These are phyloP conservation scores for Volucella inflata DNA, from an alignment of 2,888 invertebrate genomes.

Conservation along the genomic window DNA sequence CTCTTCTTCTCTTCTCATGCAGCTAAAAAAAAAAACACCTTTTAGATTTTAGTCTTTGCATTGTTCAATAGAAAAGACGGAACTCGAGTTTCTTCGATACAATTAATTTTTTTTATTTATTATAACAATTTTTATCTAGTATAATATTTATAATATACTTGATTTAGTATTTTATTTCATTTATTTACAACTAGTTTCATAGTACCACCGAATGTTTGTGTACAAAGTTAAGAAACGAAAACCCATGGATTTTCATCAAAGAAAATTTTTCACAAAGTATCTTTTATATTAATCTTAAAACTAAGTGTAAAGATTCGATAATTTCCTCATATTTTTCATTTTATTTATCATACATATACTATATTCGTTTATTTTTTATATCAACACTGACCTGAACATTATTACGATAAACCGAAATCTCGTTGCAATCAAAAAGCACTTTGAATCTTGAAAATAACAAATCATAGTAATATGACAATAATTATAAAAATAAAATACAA, in stretches of 20 bases:
- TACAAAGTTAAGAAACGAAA: conserved; percentile 29
- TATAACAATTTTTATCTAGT: conserved; percentile 27
- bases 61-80: no score
- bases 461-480: neutral
- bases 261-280: conserved; percentile 23
- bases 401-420: conserved; percentile 3
- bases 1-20: no score
- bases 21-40: no score
- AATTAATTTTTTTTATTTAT: conserved; percentile 10
- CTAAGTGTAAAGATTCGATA: conserved; percentile 3
- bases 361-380: conserved; percentile 24
- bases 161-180: conserved; percentile 1
- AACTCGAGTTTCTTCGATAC: no score
- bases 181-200: conserved; percentile 70
- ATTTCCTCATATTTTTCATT: conserved; percentile 1
- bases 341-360: neutral
- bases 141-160: conserved; percentile 20
- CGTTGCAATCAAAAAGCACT: neutral
- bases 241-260: conserved; percentile 14
- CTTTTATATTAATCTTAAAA: conserved; percentile 24
- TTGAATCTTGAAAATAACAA: neutral
- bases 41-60: no score
- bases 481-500: conserved; percentile 1
- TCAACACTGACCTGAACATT: conserved; percentile 57
- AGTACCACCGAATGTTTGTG: conserved; percentile 47